A percentile compares a stretch with the other conserved stretches of the same genome.
phyloP scores from a whole-genome alignment of 2,113 vertebrate species.

The Amphiprion ocellaris region DNA sequence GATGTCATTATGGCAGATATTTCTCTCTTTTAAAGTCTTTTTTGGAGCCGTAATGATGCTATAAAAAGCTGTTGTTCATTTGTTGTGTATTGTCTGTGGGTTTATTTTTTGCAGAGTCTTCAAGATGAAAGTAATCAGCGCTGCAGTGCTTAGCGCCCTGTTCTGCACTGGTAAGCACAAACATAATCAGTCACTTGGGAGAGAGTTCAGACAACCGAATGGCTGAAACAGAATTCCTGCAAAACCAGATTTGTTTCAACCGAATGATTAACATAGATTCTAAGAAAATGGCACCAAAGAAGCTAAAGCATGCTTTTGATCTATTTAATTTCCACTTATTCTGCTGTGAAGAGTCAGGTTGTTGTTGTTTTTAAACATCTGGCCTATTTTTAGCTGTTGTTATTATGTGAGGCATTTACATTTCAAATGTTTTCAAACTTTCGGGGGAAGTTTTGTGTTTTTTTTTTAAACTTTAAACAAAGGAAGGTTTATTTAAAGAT shows the following conservation, averaged over 20 bases:
- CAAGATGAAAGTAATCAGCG: conserved; percentile 72
- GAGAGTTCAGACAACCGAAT: conserved; percentile 16
- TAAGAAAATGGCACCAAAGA: conserved; percentile 10
- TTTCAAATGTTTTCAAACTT: conserved; percentile 51
- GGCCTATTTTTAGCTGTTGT: conserved; percentile 29
- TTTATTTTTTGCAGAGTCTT: conserved; percentile 37
- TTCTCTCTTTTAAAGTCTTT: background rate
- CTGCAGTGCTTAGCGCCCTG: conserved; percentile 63
- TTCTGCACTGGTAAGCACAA: conserved; percentile 78
- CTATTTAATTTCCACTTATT: conserved; percentile 30
- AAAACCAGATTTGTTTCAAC: conserved; percentile 22
- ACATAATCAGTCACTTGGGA: conserved; percentile 62
- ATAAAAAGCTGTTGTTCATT: conserved; percentile 18
- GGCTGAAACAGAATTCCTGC: conserved; percentile 26
- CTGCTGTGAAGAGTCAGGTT: background rate
- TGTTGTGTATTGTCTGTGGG: conserved; percentile 19
- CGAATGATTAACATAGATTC: conserved; percentile 22
- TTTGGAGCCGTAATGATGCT: conserved; percentile 5
- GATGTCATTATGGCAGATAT: background rate
- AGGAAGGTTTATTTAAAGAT: conserved; percentile 22
- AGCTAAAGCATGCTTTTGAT: conserved; percentile 7
- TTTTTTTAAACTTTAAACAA: conserved; percentile 35
- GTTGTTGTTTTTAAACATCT: background rate
- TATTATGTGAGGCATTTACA: conserved; percentile 51
- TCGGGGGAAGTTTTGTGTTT: background rate